Conservation (phyloP, 53 echinoderm and acorn worm species). For the Arbacia lixula region DNA sequence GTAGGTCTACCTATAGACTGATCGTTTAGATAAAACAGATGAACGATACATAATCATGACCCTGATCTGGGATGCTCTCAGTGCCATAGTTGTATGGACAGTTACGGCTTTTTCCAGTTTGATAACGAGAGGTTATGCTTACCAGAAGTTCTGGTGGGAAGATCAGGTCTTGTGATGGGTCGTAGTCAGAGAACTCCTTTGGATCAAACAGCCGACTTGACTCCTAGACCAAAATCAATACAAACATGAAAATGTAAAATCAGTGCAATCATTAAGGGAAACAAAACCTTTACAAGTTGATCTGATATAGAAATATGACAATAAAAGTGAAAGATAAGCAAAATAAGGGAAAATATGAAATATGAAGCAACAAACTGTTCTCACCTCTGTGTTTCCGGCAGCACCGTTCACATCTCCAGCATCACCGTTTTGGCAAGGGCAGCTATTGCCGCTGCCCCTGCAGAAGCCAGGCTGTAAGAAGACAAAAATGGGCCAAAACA, state of each 20-base stretch:
- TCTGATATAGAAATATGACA: too few relatives aligned
- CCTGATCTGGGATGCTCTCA: too few relatives aligned
- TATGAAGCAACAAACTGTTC: not conserved
- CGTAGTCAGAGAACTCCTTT: conserved; percentile 46
- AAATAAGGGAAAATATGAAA: not conserved
- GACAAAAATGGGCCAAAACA: too few relatives aligned
- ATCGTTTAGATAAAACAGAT: too few relatives aligned
- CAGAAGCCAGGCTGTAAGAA: conserved; percentile 33
- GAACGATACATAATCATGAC: too few relatives aligned
- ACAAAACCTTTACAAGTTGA: not conserved
- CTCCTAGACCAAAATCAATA: conserved; percentile 12
- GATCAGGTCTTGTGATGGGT: conserved; percentile 69
- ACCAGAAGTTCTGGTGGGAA: conserved; percentile 76
- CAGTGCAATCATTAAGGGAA: not conserved
- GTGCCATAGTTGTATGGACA: too few relatives aligned
- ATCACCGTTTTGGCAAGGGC: conserved; percentile 18
- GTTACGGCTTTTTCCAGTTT: too few relatives aligned
- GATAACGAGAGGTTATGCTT: not conserved
- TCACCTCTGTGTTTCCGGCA: conserved; percentile 4
- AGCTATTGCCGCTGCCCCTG: conserved; percentile 14
- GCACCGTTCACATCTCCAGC: not conserved
- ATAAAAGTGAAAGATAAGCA: not conserved
- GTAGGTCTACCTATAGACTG: too few relatives aligned
- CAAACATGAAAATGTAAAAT: not conserved
- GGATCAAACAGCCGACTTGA: conserved; percentile 51